Conservation (phyloP, 2,888 invertebrate species). For the Chloroclystis v-ata region DNA sequence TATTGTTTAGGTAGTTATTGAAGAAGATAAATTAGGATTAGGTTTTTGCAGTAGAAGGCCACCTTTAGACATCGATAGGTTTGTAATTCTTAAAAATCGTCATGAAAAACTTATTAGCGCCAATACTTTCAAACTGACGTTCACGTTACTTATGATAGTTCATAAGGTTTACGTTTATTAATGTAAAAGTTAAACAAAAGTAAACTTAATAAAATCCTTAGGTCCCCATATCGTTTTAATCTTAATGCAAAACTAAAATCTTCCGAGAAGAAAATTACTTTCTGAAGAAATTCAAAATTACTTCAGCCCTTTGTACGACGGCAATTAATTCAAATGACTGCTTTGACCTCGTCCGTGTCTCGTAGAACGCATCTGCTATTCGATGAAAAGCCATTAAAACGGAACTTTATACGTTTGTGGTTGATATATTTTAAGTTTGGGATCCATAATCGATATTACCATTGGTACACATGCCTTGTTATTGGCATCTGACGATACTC, state of each 20-base stretch:
- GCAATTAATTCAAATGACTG: slow-evolving; percentile 58
- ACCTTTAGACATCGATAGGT: no score
- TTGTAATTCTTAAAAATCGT: no score
- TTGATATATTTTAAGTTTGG: slow-evolving; percentile 23
- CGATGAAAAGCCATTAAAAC: slow-evolving; percentile 29
- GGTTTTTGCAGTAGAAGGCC: no score
- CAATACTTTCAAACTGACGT: no score
- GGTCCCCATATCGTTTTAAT: no score
- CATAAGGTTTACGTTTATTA: no score
- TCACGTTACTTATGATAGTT: no score
- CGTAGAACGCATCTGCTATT: slow-evolving; percentile 35
- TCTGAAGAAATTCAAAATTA: slow-evolving; percentile 19
- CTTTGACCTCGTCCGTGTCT: slow-evolving; percentile 48
- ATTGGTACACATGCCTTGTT: slow-evolving; percentile 21
- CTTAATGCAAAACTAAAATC: neutral
- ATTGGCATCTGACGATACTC: slow-evolving; percentile 27
- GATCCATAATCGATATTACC: slow-evolving; percentile 29
- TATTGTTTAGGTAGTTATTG: no score
- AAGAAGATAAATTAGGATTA: no score
- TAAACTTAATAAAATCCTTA: no score
- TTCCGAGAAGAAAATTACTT: neutral
- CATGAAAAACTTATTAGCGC: no score
- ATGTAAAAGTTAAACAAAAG: no score
- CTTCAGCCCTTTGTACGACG: slow-evolving; percentile 39
- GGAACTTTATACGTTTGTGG: slow-evolving; percentile 15